phyloP scores from a whole-genome alignment of 2,113 vertebrate genomes.

The Falcunculus frontatus region DNA sequence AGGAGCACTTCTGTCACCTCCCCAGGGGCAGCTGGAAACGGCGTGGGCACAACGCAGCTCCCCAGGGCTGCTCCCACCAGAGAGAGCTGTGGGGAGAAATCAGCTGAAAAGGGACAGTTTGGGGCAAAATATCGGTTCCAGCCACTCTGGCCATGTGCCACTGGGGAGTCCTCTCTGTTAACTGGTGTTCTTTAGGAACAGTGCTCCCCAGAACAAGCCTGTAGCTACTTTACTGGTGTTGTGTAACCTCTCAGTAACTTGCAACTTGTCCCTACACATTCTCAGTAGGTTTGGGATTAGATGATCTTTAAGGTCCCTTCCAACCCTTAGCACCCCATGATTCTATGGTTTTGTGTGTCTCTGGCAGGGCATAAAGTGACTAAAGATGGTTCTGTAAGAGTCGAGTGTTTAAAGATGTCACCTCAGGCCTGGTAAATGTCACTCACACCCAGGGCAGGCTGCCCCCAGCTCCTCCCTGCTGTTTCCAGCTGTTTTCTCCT shows the following conservation, averaged over 20 bases:
- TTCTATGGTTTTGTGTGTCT: neutral
- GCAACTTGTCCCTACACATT: neutral
- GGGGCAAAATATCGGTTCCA: neutral
- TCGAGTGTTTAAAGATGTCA: neutral
- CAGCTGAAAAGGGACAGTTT: neutral
- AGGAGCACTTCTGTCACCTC: neutral
- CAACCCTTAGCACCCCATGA: no score
- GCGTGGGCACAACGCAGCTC: neutral
- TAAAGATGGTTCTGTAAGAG: neutral
- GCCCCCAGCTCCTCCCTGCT: neutral
- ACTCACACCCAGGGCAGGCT: no score
- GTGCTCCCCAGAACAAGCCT: neutral
- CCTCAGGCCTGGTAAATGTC: neutral
- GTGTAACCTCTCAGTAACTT: neutral
- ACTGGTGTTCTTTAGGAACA: neutral
- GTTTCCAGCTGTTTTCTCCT: fast-evolving
- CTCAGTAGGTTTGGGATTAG: neutral
- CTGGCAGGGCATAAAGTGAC: neutral
- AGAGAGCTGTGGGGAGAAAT: neutral
- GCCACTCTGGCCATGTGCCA: neutral
- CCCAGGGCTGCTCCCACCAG: neutral
- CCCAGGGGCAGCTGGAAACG: fast-evolving
- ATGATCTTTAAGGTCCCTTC: neutral
- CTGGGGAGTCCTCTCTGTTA: neutral
- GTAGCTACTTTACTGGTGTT: neutral